Base-by-base conservation (phyloP, 2,888 invertebrate species). In the Apodemia mormo region DNA sequence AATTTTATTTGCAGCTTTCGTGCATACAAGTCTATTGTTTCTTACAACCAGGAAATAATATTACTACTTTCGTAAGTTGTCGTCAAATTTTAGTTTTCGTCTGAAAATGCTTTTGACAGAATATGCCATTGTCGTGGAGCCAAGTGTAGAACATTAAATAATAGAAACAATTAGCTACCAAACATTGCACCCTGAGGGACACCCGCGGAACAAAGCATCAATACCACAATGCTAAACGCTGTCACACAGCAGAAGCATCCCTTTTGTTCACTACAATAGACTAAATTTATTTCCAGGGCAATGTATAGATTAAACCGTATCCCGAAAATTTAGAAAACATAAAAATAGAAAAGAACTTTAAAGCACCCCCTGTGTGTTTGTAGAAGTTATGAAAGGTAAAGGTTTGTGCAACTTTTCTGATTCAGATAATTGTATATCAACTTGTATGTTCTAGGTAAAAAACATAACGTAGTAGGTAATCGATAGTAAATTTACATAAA, bases 241-340 rank as follows among this genome's bases (percentile, higher is more conserved):
- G 81, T 79, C 83, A 83, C 81, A 85, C 82, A 85, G 84, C 77
- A 79, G 79, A 79, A 79, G 80, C 77, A 69, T 82, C 80, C 80
- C 85, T 82, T 84, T 89, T 87, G 82, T 86, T 78, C 79, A 80
- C 76, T 73, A 86, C 85, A 88, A 86, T 85, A 82, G 79, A 78
- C 78, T 80, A 81, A 79, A 82, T 82, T 78, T 83, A 82, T 83
- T 84, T 83, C 81, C 79, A 84, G 81, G 80, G 84, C 80, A 82
- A 81, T 81, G 71, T 78, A 80, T 72, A 81, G 82, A 85, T 88
- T 85, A 82, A 79, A 81, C 77, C 83, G 82, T 87, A 82, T 86
- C 85, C 86, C 85, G 79, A 84, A 87, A 87, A 84, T 75, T 82
- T 61, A 61, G 30, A 82, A 61, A 89, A 87, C 89, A n/a, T n/a